These are phyloP conservation scores for Dasypus novemcinctus DNA, from an alignment of 2,113 vertebrate genomes.

Conservation along the genomic window DNA sequence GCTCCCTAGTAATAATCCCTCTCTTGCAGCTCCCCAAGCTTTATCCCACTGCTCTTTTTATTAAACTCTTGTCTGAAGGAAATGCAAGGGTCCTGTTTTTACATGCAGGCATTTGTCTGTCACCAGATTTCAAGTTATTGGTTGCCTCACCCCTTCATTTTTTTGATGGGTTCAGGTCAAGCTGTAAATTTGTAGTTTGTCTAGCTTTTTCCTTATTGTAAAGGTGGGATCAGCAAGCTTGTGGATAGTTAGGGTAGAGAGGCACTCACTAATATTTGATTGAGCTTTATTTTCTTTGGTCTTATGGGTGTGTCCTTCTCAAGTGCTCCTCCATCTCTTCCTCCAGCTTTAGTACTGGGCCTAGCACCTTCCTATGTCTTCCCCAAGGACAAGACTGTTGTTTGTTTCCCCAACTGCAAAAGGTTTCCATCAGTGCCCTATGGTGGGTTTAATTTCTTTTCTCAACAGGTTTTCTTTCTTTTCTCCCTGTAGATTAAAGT, in stretches of 20 bases:
- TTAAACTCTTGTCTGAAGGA: neutral
- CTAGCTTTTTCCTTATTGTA: neutral
- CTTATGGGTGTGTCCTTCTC: neutral
- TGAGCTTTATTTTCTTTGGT: neutral
- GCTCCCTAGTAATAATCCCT: neutral
- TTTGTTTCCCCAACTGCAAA: neutral
- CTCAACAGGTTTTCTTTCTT: neutral
- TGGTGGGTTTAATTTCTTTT: neutral
- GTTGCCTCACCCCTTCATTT: neutral
- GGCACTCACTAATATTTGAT: neutral
- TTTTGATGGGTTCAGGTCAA: neutral
- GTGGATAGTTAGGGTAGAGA: neutral
- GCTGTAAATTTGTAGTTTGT: neutral
- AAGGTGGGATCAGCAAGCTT: neutral
- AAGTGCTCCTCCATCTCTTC: accelerated
- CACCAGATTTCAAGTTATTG: neutral
- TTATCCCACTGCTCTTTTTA: neutral
- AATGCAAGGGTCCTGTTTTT: neutral
- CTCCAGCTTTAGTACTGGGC: neutral
- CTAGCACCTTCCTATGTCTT: neutral
- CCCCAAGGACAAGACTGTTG: neutral
- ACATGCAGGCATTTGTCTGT: neutral
- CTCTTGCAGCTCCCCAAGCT: neutral
- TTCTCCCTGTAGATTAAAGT: neutral
- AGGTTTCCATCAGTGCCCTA: neutral